phyloP scores from a whole-genome alignment of 2,113 vertebrate species.

The Isichthys henryi region DNA sequence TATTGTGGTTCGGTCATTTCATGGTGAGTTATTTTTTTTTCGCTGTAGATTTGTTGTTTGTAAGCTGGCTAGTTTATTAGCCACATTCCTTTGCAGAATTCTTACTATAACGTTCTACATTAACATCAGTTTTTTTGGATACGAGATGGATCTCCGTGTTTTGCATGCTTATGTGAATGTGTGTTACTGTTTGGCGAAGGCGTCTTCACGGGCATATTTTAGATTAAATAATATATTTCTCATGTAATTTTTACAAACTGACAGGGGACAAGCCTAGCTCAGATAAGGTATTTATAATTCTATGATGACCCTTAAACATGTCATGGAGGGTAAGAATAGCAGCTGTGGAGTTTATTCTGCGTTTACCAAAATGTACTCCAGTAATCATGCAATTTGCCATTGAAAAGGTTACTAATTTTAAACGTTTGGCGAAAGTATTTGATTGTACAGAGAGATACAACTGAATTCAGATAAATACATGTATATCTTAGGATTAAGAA shows the following conservation, averaged over 20 bases:
- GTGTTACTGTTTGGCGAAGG: not conserved
- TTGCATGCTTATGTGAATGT: not conserved
- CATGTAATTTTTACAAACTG: not conserved
- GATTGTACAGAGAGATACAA: not conserved
- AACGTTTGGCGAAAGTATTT: not conserved
- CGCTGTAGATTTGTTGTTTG: not conserved
- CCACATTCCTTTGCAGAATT: not conserved
- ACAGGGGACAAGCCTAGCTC: not conserved
- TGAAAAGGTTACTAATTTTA: not conserved
- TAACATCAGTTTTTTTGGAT: not conserved
- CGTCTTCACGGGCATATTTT: not conserved
- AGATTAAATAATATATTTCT: not conserved
- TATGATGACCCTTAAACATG: not conserved
- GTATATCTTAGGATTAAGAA: not conserved
- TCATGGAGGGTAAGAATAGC: not conserved
- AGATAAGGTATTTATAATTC: not conserved
- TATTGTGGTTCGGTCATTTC: slow-evolving; percentile 12
- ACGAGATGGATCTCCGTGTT: not conserved
- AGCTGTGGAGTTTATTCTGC: not conserved
- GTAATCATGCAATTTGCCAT: not conserved
- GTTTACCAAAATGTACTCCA: not conserved
- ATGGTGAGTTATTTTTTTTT: slow-evolving; percentile 39
- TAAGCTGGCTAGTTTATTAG: not conserved
- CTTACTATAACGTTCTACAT: not conserved
- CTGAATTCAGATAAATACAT: not conserved